Percentiles rank a stretch among this genome's conserved stretches.
phyloP scores from a whole-genome alignment of 2,888 invertebrate species.

The Euzetes globulus region DNA sequence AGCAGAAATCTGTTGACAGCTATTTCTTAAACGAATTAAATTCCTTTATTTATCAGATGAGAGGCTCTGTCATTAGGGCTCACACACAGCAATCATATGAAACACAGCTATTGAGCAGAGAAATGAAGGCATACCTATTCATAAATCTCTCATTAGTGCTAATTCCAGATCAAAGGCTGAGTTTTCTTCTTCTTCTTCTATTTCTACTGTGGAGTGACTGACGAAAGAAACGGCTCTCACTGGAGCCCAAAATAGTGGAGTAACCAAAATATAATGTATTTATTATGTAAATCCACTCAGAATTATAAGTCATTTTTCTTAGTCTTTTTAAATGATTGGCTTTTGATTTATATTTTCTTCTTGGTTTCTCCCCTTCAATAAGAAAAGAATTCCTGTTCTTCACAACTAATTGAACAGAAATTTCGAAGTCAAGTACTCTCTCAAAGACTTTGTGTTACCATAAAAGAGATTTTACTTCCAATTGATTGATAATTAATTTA shows the following conservation, averaged over 20 bases:
- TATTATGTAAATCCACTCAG: background rate
- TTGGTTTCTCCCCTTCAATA: no score
- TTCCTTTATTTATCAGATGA: background rate
- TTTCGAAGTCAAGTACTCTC: no score
- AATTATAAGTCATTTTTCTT: no score
- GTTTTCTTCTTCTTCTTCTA: background rate
- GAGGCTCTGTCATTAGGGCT: background rate
- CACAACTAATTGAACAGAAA: no score
- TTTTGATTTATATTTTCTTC: no score
- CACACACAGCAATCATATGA: background rate
- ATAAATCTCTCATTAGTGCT: slow-evolving; percentile 14
- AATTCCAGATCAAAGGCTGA: background rate
- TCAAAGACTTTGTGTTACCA: no score
- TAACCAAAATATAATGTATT: background rate
- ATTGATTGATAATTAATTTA: no score
- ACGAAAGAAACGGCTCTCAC: background rate
- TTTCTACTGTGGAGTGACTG: background rate
- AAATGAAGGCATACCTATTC: background rate
- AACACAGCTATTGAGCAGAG: background rate
- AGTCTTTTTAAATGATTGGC: no score
- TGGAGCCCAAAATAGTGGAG: background rate
- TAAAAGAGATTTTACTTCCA: no score
- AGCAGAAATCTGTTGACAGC: background rate
- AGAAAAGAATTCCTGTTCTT: no score
- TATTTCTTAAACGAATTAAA: background rate